These are phyloP conservation scores for Laterallus jamaicensis DNA, from an alignment of 2,113 vertebrate genomes.

Conservation along the genomic window DNA sequence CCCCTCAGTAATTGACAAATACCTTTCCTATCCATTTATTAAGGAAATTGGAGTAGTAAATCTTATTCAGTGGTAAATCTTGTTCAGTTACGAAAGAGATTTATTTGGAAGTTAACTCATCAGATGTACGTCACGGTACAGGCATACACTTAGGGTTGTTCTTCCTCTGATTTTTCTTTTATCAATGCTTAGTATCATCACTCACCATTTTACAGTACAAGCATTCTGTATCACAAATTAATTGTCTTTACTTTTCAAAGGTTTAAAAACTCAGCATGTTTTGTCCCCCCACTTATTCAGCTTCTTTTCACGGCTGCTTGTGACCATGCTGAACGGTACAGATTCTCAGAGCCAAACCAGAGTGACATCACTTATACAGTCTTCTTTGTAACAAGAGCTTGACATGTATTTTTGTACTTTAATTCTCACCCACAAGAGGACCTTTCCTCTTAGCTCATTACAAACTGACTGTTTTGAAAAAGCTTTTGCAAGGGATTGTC, in stretches of 20 bases:
- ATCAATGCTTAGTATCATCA: not conserved
- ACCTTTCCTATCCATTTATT: not conserved
- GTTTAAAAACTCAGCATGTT: not conserved
- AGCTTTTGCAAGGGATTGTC: not conserved
- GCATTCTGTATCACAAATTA: not conserved
- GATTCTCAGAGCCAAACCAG: not conserved
- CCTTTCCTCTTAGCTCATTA: not conserved
- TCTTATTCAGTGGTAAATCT: not conserved
- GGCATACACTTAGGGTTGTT: not conserved
- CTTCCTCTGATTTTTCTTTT: not conserved
- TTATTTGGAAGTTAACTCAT: not conserved
- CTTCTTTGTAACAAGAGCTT: not conserved
- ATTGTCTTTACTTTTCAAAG: not conserved
- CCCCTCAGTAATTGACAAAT: not conserved
- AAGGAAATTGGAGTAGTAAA: not conserved
- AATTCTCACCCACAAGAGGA: not conserved
- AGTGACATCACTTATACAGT: not conserved
- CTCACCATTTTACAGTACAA: not conserved
- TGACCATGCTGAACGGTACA: not conserved
- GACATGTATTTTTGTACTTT: not conserved
- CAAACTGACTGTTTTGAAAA: not conserved
- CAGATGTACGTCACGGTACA: not conserved
- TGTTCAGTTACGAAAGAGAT: not conserved
- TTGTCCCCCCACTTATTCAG: not conserved
- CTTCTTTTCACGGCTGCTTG: not conserved